A percentile compares a stretch with the other conserved stretches of the same genome.
These are phyloP conservation scores for Drosophila prolongata DNA, from an alignment of 2,888 invertebrate genomes.

Conservation along the genomic window DNA sequence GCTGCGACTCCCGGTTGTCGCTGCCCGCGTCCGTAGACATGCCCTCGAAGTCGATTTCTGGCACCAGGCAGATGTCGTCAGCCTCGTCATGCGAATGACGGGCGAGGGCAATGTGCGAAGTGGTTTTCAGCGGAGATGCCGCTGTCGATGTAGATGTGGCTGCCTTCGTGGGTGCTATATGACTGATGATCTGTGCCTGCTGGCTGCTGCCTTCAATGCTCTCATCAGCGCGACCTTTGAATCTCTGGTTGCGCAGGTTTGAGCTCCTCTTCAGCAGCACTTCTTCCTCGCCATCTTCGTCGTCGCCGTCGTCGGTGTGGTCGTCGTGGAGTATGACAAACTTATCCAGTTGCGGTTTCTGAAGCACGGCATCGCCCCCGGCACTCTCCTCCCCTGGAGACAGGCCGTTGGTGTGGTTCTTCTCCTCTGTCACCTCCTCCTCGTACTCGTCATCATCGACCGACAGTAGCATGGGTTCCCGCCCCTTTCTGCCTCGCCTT, in stretches of 20 bases:
- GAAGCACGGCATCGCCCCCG: slow-evolving; percentile 50
- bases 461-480: slow-evolving; percentile 74
- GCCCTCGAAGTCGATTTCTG: slow-evolving; percentile 93
- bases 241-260: slow-evolving; percentile 45
- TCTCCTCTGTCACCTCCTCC: slow-evolving; percentile 55
- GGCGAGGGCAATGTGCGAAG: slow-evolving; percentile 26
- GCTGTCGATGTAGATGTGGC: slow-evolving; percentile 50
- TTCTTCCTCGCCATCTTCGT: slow-evolving; percentile 55
- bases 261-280: slow-evolving; percentile 42
- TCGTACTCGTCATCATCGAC: slow-evolving; percentile 64
- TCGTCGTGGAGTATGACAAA: slow-evolving; percentile 48
- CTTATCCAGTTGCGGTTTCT: slow-evolving; percentile 45
- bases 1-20: slow-evolving; percentile 96
- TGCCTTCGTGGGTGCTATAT: slow-evolving; percentile 49
- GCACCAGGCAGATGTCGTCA: slow-evolving; percentile 90
- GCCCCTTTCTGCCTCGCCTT: slow-evolving; percentile 63
- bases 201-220: slow-evolving; percentile 39
- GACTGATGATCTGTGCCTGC: slow-evolving; percentile 51
- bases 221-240: slow-evolving; percentile 38
- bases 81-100: slow-evolving; percentile 68
- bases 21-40: slow-evolving; percentile 92
- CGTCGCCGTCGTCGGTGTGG: slow-evolving; percentile 29
- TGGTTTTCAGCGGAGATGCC: slow-evolving; percentile 55
- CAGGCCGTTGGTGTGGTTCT: slow-evolving; percentile 49
- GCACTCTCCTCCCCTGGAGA: slow-evolving; percentile 31